Evolutionary conservation across 2,113 vertebrate genomes (phyloP).

Genomic region (Numida meleagris): DNA sequence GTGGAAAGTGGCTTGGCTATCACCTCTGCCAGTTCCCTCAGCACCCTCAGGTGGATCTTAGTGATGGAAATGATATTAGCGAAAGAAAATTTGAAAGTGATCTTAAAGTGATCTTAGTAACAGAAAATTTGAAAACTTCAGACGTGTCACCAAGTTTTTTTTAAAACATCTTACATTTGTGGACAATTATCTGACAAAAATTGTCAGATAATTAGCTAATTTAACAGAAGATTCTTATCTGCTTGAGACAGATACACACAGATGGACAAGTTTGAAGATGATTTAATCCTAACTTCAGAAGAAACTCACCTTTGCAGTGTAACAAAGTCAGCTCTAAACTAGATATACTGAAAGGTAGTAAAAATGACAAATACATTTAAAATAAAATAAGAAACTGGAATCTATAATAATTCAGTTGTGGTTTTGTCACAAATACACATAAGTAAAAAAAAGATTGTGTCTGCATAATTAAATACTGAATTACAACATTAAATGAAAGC

Average conservation of each 20-base stretch:
- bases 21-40: no score
- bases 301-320: background rate
- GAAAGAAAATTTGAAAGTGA: no score
- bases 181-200: background rate
- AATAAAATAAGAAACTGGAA: constrained; percentile 24
- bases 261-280: background rate
- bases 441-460: background rate
- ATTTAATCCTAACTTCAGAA: constrained; percentile 50
- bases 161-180: background rate
- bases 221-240: background rate
- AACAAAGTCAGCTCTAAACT: constrained; percentile 32
- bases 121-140: no score
- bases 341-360: background rate
- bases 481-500: background rate
- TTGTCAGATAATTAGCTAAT: background rate
- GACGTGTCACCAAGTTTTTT: no score
- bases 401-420: background rate
- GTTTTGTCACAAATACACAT: background rate
- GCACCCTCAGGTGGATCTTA: no score
- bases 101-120: no score
- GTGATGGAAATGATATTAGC: no score
- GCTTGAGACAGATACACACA: background rate
- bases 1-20: no score
- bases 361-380: background rate
- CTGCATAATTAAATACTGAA: background rate